Conservation (phyloP, 2,888 invertebrate genomes). For the Oscheius sp. region DNA sequence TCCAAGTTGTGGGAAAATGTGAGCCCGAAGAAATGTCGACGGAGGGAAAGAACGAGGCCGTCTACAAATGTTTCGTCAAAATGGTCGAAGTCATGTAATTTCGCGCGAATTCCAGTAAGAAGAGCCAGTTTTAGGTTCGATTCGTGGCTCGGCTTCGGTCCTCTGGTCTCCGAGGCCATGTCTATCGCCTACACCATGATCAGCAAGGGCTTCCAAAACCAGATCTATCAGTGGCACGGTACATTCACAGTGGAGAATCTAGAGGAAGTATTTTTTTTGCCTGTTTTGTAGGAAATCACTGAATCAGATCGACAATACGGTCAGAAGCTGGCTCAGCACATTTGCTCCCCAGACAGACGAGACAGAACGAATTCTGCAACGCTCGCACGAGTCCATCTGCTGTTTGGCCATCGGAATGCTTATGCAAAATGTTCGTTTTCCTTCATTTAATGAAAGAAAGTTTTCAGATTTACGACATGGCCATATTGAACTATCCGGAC, state of each 20-base stretch:
- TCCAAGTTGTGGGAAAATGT: neutral
- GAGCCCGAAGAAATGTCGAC: neutral
- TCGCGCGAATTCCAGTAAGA: no score
- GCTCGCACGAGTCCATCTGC: neutral
- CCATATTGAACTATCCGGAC: conserved; percentile 45
- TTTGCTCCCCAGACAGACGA: conserved; percentile 7
- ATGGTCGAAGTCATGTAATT: neutral
- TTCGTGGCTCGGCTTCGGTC: conserved; percentile 18
- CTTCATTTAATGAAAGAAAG: neutral
- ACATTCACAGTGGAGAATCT: neutral
- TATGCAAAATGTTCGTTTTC: neutral
- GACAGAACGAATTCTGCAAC: neutral
- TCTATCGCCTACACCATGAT: neutral
- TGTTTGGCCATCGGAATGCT: conserved; percentile 3
- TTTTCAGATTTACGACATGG: conserved; percentile 45
- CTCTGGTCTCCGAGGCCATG: neutral
- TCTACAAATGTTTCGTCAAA: conserved; percentile 2
- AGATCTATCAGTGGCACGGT: neutral
- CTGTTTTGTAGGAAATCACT: neutral
- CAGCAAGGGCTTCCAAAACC: neutral
- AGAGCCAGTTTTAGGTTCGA: conserved; percentile 3
- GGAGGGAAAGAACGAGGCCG: neutral
- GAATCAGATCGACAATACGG: neutral
- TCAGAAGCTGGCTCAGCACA: conserved; percentile 4
- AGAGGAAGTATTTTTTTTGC: neutral